Base-by-base conservation (phyloP, 1,140 invertebrate genomes). In the Ostrea edulis region DNA sequence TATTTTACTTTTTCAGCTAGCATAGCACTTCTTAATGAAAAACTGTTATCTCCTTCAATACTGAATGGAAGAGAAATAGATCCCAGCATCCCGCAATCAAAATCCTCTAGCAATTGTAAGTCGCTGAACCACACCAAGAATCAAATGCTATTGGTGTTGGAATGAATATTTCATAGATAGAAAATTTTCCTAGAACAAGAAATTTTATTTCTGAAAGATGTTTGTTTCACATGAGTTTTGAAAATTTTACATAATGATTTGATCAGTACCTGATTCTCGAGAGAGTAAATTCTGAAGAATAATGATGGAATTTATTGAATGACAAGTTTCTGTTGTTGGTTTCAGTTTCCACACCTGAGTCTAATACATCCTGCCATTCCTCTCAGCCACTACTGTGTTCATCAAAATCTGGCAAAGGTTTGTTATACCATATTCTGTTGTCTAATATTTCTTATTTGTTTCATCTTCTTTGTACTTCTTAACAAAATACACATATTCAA, bases 281-380 rank as follows among this genome's bases (percentile, higher is more conserved):
- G 35, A 44, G 35, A 44, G 2, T 5, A 44, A 44, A 44, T 44
- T 44, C 5, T 44, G 35, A 44, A 44, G 35, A 44, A 44, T 44
- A 44, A 44, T 44, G 35, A 44, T 44, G 35, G 35, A 44, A 1
- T 44, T 44, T 2, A 44, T 44, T 44, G 35, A 44, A 35, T 77
- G 22, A 29, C 29, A 14, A 77, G 68, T 11, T 8, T 77, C 29
- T 44, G 25, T 20, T 71, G 17, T 81, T 77, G 52, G 5, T 86
- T 86, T 86, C 65, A 86, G 85, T 86, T 77, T 86, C 85, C n/a
- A 86, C 68, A 5, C 68, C 85, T 7, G 54, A 22, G 25, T 54
- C 85, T 29, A 29, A 77, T 25, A 77, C 68, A 29, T 77, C 68
- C 14, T 77, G 68, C 25, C 68, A 77, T 77, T 77, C 68, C 68